Evolutionary conservation across 1,140 invertebrate species (phyloP), one percentile per base, ranked within the genome.

Genomic region (Patella vulgata): DNA sequence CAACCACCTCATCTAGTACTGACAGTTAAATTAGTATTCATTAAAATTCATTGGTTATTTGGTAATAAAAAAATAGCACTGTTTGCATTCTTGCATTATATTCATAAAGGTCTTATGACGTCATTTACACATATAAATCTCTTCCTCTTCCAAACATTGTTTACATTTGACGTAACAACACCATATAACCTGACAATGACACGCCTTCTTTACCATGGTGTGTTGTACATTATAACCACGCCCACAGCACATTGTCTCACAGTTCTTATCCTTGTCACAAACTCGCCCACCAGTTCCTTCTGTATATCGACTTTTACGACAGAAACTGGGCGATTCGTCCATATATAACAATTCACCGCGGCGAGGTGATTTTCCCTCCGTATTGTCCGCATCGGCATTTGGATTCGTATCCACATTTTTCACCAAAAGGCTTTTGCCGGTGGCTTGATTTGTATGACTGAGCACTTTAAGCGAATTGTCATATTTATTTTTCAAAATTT

Each of bases 291-390:
- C 43, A 3, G 80, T 82, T 6, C 81, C 81, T 21, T 57, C 60
- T 9, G 77, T 79, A 58, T 79, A 80, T 19, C 63, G 66, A 43
- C 68, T 75, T 25, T 62, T 60, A 27, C 56, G 92, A 79, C 96
- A 98, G 83, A 97, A 98, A 77, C 94, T 94, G 0, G 95, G 95
- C 28, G 94, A 96, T 46, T 89, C 84, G 75, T 96, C 91, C 66
- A 96, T 85, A 84, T 89, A 96, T 19, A 97, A 92, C 70, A 98
- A 87, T 74, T 96, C 93, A 4, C 92, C 90, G 0, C 94, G 93
- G 3, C 92, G 93, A 90, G 82, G 95, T 91, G 70, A 36, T 36
- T 14, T 5, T 8, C 33, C 33, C 33, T 36, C 33, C 5, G 5
- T 36, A 14, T 36, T 36, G 6, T 8, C 5, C 5, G 33, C 33